Evolutionary conservation across 2,797 vertebrate species (phyloP).

Genomic region (Discoglossus pictus): DNA sequence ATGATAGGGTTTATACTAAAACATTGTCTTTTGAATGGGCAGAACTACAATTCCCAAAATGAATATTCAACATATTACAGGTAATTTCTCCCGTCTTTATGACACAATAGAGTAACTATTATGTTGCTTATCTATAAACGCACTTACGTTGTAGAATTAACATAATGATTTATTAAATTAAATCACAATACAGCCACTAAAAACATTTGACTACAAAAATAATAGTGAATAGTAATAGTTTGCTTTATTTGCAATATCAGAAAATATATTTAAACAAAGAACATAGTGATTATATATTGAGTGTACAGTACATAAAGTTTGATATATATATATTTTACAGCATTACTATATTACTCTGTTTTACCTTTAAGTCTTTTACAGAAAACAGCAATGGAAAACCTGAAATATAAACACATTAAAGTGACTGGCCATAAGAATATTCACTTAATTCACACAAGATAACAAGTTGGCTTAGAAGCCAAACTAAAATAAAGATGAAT

Average conservation of each 20-base stretch:
- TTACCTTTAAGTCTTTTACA: constrained; percentile 71
- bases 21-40: no score
- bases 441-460: constrained; percentile 2
- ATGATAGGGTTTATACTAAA: no score
- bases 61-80: no score
- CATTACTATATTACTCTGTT: constrained; percentile 68
- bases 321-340: constrained; percentile 76
- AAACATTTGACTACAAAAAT: no score
- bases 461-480: constrained; percentile 22
- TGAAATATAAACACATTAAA: constrained; percentile 68
- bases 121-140: no score
- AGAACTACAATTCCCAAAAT: no score
- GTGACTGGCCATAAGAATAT: constrained; percentile 16
- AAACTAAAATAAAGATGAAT: constrained; percentile 3
- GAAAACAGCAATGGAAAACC: constrained; percentile 66
- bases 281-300: constrained; percentile 72
- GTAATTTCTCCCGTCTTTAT: no score
- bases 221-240: constrained; percentile 64
- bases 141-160: no score
- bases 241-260: constrained; percentile 73
- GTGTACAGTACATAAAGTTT: constrained; percentile 75
- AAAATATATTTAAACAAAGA: constrained; percentile 81
- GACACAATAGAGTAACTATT: no score
- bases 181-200: no score
- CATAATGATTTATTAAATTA: no score